A percentile compares a stretch with the other conserved stretches of the same genome.
phyloP scores from a whole-genome alignment of 2,797 vertebrate genomes.

The Gadopsis bispinosus region DNA sequence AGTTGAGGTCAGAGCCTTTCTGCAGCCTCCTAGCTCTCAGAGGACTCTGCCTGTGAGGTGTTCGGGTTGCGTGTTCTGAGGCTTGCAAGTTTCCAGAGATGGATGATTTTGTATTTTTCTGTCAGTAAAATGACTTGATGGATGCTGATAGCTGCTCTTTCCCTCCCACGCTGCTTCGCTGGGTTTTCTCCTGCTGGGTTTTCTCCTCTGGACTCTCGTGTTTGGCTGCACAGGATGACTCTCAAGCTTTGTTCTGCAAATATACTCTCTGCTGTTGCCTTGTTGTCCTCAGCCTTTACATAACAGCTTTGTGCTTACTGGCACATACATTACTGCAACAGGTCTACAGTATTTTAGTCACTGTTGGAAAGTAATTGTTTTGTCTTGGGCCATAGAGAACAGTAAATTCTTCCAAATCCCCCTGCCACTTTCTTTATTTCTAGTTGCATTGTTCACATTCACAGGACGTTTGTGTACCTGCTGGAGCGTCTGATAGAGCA shows the following conservation, averaged over 20 bases:
- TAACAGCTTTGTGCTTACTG: constrained; percentile 29
- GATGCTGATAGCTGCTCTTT: constrained; percentile 65
- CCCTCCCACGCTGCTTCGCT: constrained; percentile 58
- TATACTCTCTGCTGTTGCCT: constrained; percentile 36
- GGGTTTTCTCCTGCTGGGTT: constrained; percentile 41
- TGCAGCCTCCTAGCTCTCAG: constrained; percentile 17
- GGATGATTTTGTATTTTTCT: constrained; percentile 16
- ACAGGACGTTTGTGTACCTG: constrained; percentile 27
- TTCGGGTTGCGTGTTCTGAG: constrained; percentile 7
- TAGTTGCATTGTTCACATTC: constrained; percentile 23
- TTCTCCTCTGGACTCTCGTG: constrained; percentile 33
- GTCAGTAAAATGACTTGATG: constrained; percentile 59
- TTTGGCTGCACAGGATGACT: constrained; percentile 41
- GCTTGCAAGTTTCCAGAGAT: constrained; percentile 28
- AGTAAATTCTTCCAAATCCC: constrained; percentile 24
- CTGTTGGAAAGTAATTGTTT: constrained; percentile 28
- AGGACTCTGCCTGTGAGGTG: constrained; percentile 28
- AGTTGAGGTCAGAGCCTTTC: constrained; percentile 21
- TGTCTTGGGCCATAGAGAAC: constrained; percentile 17
- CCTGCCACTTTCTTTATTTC: constrained; percentile 10
- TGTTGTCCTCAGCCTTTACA: constrained; percentile 42
- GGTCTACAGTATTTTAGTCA: constrained; percentile 29
- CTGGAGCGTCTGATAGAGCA: constrained; percentile 17
- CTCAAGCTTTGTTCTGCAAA: constrained; percentile 53
- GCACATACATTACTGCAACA: constrained; percentile 42